A percentile compares a stretch with the other conserved stretches of the same genome.
Conservation (phyloP, 2,888 invertebrate genomes). For the Hirtodrosophila confusa region DNA sequence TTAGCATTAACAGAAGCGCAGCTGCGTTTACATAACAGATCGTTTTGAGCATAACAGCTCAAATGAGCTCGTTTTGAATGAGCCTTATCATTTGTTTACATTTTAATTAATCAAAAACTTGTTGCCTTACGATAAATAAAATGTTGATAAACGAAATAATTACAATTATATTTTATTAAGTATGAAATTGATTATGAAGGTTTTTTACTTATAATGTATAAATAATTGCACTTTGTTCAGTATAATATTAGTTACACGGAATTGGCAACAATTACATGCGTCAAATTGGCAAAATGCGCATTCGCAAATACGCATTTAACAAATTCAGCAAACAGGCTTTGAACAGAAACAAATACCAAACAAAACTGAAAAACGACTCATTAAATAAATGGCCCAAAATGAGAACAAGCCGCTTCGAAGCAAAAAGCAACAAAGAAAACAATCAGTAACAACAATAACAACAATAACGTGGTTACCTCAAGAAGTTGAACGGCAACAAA, state of each 20-base stretch:
- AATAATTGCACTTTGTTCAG: slow-evolving; percentile 17
- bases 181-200: no score
- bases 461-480: slow-evolving; percentile 24
- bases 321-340: slow-evolving; percentile 8
- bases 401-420: slow-evolving; percentile 49
- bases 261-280: no score
- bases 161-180: no score
- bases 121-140: no score
- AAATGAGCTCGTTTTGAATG: no score
- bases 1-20: no score
- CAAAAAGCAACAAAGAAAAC: slow-evolving; percentile 39
- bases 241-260: not conserved
- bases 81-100: no score
- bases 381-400: slow-evolving; percentile 57
- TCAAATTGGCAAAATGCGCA: not conserved
- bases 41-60: no score
- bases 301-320: slow-evolving; percentile 18
- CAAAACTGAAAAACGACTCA: slow-evolving; percentile 46
- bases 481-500: slow-evolving; percentile 38
- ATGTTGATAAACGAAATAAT: no score
- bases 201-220: not conserved
- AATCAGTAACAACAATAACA: slow-evolving; percentile 43
- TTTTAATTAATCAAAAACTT: no score
- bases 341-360: slow-evolving; percentile 11
- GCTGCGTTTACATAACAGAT: no score